Base-by-base conservation (phyloP, 2,113 vertebrate genomes). In the Calyptomena viridis region DNA sequence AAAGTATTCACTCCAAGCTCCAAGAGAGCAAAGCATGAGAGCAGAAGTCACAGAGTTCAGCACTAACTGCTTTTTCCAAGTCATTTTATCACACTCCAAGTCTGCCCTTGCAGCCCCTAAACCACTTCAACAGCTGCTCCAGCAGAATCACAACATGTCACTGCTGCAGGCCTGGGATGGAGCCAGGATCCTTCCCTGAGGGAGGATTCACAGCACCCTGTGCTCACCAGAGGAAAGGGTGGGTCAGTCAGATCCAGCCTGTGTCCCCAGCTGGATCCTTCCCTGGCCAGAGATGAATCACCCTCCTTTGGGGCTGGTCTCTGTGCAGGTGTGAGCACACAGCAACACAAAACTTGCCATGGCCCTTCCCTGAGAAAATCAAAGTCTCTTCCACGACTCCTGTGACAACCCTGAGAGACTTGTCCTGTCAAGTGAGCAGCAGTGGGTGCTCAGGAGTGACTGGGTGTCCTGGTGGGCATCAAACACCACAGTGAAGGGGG, bases 401-500 rank as follows among this genome's bases (percentile, higher is more conserved):
- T 13, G 25, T 25, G 66, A 35, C 55, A 64, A 8, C 33, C 52
- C 13, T 47, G 55, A 55, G 46, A 64, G 84, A 20, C 35, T 1
- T 18, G 25, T 31, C 55, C 9, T 0, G 31, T 37, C 79, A 37
- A 3, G 3, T 2, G 1, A 4, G 73, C 50, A n/a, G 42, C 4
- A 40, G 60, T 13, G 0, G 0, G 24, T 33, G 73, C 31, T 63
- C 2, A 23, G 15, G 25, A 37, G 37, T 3, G 47, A 44, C 81
- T 18, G 1, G 12, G 1, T 0, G 1, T 11, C 19, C 4, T 1
- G 23, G 50, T 1, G 39, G 80, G 2, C 4, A 67, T 8, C 46
- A 66, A 52, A 52, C 12, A 25, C 5, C 0, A 6, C 67, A n/a
- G 49, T 4, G 16, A 22, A 10, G 42, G 21, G 24, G 27, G n/a